Percentiles rank a stretch among this genome's conserved stretches.
phyloP scores from a whole-genome alignment of 2,888 invertebrate genomes.

The Willowsia nigromaculata region DNA sequence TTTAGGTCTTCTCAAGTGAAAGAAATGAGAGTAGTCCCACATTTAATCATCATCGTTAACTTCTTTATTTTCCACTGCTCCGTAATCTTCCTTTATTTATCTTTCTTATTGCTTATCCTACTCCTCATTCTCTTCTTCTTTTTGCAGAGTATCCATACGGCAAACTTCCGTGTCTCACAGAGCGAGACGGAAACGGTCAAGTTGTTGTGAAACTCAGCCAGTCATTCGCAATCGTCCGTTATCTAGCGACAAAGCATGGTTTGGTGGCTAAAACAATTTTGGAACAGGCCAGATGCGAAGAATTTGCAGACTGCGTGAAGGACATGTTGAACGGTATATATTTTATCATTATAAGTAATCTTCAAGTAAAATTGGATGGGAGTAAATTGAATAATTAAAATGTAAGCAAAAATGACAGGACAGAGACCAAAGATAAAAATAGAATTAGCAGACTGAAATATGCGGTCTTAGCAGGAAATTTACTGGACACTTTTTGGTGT shows the following conservation, averaged over 20 bases:
- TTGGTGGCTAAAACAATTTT: constrained; percentile 59
- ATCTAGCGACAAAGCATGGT: constrained; percentile 77
- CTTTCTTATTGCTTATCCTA: not conserved
- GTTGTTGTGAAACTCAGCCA: constrained; percentile 71
- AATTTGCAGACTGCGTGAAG: constrained; percentile 74
- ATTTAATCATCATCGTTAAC: not conserved
- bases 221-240: constrained; percentile 78
- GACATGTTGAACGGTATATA: constrained; percentile 80
- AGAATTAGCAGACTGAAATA: too few relatives aligned
- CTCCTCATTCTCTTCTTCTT: not conserved
- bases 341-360: not conserved
- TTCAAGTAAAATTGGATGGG: not conserved
- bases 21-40: not conserved
- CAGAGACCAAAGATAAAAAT: too few relatives aligned
- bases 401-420: not conserved
- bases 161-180: constrained; percentile 76
- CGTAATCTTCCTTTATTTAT: not conserved
- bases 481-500: too few relatives aligned
- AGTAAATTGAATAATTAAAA: not conserved
- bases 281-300: constrained; percentile 74
- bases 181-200: constrained; percentile 74
- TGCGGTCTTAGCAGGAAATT: too few relatives aligned
- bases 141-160: constrained; percentile 77
- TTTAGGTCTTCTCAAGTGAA: too few relatives aligned
- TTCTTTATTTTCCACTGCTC: not conserved